phyloP scores from a whole-genome alignment of 2,797 vertebrate species.

The Siniperca undulata region DNA sequence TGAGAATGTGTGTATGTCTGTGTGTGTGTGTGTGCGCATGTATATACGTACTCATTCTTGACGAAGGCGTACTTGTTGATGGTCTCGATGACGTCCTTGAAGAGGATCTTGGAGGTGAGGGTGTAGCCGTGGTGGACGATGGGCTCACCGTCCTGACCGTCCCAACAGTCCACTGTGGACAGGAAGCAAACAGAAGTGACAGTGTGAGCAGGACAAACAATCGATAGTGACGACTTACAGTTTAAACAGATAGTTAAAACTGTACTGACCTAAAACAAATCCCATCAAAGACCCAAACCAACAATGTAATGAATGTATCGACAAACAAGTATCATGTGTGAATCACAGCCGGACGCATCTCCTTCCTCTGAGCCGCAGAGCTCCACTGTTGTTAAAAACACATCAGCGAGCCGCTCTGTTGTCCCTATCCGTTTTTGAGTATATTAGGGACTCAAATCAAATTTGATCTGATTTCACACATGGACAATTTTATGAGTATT shows the following conservation, averaged over 20 bases:
- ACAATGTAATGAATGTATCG: too few relatives aligned
- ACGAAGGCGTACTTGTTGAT: constrained; percentile 98
- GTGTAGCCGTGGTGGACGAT: constrained; percentile 98
- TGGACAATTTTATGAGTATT: too few relatives aligned
- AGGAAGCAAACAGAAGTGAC: background rate
- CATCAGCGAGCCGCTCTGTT: too few relatives aligned
- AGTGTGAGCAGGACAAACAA: background rate
- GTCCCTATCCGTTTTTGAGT: too few relatives aligned
- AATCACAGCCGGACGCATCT: too few relatives aligned
- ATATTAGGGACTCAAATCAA: background rate
- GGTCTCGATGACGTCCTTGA: constrained; percentile 97
- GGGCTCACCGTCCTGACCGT: constrained; percentile 95
- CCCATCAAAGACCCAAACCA: too few relatives aligned
- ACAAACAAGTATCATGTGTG: too few relatives aligned
- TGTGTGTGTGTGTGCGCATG: background rate
- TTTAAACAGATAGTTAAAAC: background rate
- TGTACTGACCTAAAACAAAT: background rate
- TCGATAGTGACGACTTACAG: background rate
- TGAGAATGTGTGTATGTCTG: background rate
- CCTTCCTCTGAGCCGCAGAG: too few relatives aligned
- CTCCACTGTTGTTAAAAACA: too few relatives aligned
- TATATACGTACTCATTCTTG: constrained; percentile 91
- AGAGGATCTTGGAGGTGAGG: constrained; percentile 98
- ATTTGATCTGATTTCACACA: background rate
- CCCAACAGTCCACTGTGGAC: constrained; percentile 96